A percentile compares a stretch with the other conserved stretches of the same genome.
Conservation (phyloP, 2,113 vertebrate species). For the Clarias macrocephalus region DNA sequence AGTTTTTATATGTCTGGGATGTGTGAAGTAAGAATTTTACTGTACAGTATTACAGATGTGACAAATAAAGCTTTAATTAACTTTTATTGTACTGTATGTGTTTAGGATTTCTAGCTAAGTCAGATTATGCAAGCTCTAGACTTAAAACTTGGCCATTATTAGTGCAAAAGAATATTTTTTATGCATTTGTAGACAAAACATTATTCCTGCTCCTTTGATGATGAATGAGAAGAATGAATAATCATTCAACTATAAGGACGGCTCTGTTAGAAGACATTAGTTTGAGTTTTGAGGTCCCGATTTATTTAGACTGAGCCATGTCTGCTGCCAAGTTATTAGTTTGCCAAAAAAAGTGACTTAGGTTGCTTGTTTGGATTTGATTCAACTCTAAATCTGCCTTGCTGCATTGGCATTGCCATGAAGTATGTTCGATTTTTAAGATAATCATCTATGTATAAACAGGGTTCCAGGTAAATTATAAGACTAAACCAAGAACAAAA, state of each 20-base stretch:
- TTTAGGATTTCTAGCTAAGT: background rate
- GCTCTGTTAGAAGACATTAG: background rate
- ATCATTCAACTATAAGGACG: background rate
- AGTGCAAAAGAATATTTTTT: background rate
- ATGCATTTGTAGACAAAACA: background rate
- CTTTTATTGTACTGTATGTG: background rate
- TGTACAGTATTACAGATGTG: no score
- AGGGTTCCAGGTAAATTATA: background rate
- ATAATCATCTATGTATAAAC: background rate
- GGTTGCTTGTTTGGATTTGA: background rate
- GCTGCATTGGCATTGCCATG: background rate
- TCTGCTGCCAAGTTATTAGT: slow-evolving; percentile 1
- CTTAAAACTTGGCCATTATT: background rate
- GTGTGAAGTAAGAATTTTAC: no score
- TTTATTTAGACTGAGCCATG: background rate
- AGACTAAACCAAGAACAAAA: background rate
- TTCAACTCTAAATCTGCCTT: background rate
- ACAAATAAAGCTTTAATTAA: background rate
- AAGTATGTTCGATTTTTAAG: background rate
- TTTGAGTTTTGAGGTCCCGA: background rate
- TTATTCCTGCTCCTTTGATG: background rate
- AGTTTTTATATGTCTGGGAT: no score
- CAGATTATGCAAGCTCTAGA: background rate
- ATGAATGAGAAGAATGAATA: background rate
- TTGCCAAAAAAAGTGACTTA: background rate